Conservation (phyloP, 2,888 invertebrate species). For the Tridacna crocea region DNA sequence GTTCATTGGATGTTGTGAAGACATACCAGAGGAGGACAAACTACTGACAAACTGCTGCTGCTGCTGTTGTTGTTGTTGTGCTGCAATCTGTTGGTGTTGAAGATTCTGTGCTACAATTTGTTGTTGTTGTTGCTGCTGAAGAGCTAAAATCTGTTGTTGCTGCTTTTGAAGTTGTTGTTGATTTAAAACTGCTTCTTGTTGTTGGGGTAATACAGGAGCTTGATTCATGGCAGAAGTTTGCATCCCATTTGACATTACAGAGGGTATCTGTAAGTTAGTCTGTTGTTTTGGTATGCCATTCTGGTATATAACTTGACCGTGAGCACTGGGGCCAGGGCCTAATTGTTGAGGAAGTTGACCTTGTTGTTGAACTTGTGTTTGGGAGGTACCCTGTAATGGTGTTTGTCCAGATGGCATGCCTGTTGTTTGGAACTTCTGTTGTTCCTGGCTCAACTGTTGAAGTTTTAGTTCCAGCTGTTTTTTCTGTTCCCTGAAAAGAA, state of each 20-base stretch:
- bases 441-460: conserved; percentile 66
- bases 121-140: conserved; percentile 19
- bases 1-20: conserved; percentile 61
- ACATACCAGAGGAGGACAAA: conserved; percentile 52
- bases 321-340: background rate
- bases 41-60: conserved; percentile 45
- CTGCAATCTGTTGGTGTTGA: background rate
- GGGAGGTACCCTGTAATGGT: background rate
- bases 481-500: conserved; percentile 67
- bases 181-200: conserved; percentile 9
- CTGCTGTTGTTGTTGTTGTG: conserved; percentile 15
- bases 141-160: conserved; percentile 2
- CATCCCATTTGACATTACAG: background rate
- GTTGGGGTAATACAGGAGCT: background rate
- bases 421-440: conserved; percentile 48
- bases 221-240: background rate
- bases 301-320: conserved; percentile 1
- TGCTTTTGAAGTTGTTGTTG: conserved; percentile 2
- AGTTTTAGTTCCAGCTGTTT: conserved; percentile 70
- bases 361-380: background rate
- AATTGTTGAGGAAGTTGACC: background rate
- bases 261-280: conserved; percentile 1
- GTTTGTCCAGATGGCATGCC: background rate
- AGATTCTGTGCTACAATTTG: background rate
- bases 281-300: conserved; percentile 16